A percentile compares a stretch with the other conserved stretches of the same genome.
Evolutionary conservation across 2,888 invertebrate species (phyloP).

Genomic region (Taphrorychus bicolor): DNA sequence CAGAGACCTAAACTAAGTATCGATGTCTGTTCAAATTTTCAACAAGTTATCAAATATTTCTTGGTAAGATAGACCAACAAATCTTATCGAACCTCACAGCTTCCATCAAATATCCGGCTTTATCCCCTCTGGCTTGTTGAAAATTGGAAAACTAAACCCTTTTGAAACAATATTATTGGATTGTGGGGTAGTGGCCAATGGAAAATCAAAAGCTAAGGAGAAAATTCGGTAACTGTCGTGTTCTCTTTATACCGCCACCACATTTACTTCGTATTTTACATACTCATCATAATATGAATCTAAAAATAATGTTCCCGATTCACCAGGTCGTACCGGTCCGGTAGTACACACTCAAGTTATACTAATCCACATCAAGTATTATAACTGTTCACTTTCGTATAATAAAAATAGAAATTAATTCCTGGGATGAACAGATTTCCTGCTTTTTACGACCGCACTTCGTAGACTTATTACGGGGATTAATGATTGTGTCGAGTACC

Average conservation of each 20-base stretch:
- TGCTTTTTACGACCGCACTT: constrained; percentile 10
- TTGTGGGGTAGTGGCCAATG: neutral
- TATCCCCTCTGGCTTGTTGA: neutral
- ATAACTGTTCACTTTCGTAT: constrained; percentile 4
- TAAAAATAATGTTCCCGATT: neutral
- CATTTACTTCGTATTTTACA: no score
- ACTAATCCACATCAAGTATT: neutral
- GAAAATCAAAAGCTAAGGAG: neutral
- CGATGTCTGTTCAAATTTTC: neutral
- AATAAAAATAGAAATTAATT: constrained; percentile 4
- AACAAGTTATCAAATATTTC: neutral
- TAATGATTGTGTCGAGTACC: constrained; percentile 6
- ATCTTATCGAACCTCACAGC: neutral
- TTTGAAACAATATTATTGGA: neutral
- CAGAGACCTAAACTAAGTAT: no score
- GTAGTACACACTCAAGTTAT: neutral
- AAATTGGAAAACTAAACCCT: constrained; percentile 6
- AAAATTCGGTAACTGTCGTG: no score
- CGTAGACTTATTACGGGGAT: constrained; percentile 5
- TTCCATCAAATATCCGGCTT: neutral
- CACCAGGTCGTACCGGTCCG: neutral
- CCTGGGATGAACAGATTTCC: neutral
- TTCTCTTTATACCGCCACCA: no score
- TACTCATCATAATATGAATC: no score
- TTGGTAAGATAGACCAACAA: neutral